Evolutionary conservation across 2,888 invertebrate species (phyloP).

Genomic region (Watsonalla cultraria): DNA sequence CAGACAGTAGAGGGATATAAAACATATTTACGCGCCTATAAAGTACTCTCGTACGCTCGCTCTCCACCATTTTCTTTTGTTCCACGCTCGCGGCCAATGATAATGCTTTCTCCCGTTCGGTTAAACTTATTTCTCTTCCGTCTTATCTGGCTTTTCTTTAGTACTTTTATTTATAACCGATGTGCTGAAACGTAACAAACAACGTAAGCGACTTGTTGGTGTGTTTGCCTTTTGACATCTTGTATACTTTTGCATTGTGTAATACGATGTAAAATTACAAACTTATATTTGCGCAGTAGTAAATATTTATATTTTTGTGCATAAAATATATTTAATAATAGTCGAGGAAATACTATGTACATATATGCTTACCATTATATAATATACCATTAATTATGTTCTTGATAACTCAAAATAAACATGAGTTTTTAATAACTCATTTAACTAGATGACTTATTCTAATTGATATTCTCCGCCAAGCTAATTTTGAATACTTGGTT

Average conservation of each 20-base stretch:
- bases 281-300: too few relatives aligned
- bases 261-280: not conserved
- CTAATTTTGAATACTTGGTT: too few relatives aligned
- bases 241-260: conserved; percentile 11
- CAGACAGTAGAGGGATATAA: conserved; percentile 79
- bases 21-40: conserved; percentile 80
- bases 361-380: too few relatives aligned
- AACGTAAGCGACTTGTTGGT: conserved; percentile 59
- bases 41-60: conserved; percentile 78
- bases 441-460: too few relatives aligned
- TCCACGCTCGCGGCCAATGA: conserved; percentile 75
- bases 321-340: too few relatives aligned
- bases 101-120: conserved; percentile 76
- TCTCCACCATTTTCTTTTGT: conserved; percentile 78
- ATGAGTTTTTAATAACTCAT: too few relatives aligned
- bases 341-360: too few relatives aligned
- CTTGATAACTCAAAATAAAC: too few relatives aligned
- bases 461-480: too few relatives aligned
- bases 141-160: conserved; percentile 74
- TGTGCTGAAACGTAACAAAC: conserved; percentile 64
- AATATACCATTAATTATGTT: too few relatives aligned
- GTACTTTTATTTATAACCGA: conserved; percentile 72
- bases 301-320: too few relatives aligned
- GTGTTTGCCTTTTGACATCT: conserved; percentile 53
- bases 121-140: conserved; percentile 76